Base-by-base conservation (phyloP, 1,140 invertebrate genomes). In the Anagrus nilaparvatae region DNA sequence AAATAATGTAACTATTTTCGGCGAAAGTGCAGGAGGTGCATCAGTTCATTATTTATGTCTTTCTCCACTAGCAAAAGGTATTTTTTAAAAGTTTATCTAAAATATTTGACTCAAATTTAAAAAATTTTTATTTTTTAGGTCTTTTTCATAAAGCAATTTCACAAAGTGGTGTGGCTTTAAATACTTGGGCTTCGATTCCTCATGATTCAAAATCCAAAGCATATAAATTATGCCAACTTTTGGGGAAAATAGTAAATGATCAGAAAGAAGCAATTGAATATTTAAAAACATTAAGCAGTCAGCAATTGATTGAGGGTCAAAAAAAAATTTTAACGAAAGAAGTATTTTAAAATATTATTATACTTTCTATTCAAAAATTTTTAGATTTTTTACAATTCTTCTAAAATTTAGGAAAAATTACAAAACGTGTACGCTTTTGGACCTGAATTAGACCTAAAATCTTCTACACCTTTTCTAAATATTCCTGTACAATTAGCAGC, bases 121-220 rank as follows among this genome's bases (percentile, higher is more conserved):
- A n/a, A 5, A 17, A n/a, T 7, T 20, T 1, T 20, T 10, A 16
- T 33, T 41, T 39, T 55, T 36, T 42, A 81, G 80, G 78, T 21
- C 53, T 84, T 14, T 82, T 85, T 49, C 75, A 80, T 37, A 72
- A 74, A 47, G 81, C 65, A 0, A 83, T 85, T 33, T 72, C 79
- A 2, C 76, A 83, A 65, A 82, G 82, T 53, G 86, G 86, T 6
- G 82, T 79, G 1, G 75, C 80, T 10, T 57, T 82, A 16, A 78
- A 78, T 56, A 72, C 79, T 0, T 89, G 84, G 84, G 77, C 83
- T 0, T 68, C 78, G 30, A 71, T 79, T 4, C 9, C 24, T 0
- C 60, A 76, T 21, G 23, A 49, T 40, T 47, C 49, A 1, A 16
- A 14, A 3, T 9, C n/a, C 10, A 43, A 45, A 43, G 63, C 67